Conservation (phyloP, 2,797 vertebrate genomes). For the Phalanger gymnotis region DNA sequence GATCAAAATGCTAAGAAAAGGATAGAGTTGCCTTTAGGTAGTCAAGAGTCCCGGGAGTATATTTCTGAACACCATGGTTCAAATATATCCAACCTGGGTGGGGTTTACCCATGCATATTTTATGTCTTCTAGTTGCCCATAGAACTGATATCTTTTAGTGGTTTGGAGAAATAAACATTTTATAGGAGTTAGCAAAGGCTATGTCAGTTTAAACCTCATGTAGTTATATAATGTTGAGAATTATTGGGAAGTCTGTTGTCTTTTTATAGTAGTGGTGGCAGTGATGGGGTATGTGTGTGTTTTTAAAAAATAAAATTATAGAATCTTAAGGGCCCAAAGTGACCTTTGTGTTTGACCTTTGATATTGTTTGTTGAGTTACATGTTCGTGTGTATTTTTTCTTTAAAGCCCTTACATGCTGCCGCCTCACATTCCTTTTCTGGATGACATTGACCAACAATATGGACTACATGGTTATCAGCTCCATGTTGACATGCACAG, state of each 20-base stretch:
- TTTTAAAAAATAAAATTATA: neutral
- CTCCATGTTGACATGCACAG: constrained; percentile 91
- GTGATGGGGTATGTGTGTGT: neutral
- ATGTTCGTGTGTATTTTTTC: neutral
- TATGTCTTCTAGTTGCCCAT: neutral
- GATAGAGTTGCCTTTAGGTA: neutral
- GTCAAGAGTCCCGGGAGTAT: neutral
- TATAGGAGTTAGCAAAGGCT: neutral
- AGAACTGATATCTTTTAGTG: neutral
- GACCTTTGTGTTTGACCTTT: neutral
- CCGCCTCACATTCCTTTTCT: constrained; percentile 78
- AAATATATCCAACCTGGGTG: neutral
- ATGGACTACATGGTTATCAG: constrained; percentile 91
- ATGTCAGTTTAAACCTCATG: neutral
- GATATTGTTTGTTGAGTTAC: constrained; percentile 8
- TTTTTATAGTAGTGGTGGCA: neutral
- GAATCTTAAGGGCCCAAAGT: neutral
- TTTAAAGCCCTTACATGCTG: constrained; percentile 84
- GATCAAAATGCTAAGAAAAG: neutral
- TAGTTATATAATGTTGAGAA: neutral
- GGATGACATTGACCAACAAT: constrained; percentile 90
- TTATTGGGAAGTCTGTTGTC: neutral
- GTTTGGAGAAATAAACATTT: neutral
- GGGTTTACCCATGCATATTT: fast-evolving
- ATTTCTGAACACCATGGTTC: neutral